Evolutionary conservation across 30 jellyfish, hydroid and myxozoan genomes (phyloP).

Genomic region (Clytia hemisphaerica): DNA sequence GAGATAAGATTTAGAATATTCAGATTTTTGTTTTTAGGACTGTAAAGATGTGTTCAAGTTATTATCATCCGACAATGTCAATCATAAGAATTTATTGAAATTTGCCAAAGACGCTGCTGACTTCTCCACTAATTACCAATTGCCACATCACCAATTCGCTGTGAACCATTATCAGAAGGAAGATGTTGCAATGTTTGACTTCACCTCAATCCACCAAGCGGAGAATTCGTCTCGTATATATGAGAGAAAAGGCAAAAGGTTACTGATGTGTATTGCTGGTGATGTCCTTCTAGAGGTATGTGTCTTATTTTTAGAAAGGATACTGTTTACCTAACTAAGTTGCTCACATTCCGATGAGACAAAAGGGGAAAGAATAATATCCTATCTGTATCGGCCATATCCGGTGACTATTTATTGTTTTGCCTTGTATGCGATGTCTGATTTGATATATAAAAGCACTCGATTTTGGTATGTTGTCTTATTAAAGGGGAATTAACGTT

Average conservation of each 20-base stretch:
- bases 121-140: slow-evolving; percentile 80
- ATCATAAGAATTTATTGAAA: slow-evolving; percentile 42
- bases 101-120: slow-evolving; percentile 91
- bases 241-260: slow-evolving; percentile 78
- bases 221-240: slow-evolving; percentile 77
- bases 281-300: slow-evolving; percentile 86
- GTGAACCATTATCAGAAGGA: slow-evolving; percentile 79
- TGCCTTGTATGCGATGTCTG: no score
- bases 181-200: slow-evolving; percentile 95
- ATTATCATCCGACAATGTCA: slow-evolving; percentile 59
- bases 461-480: no score
- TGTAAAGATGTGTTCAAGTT: slow-evolving; percentile 53
- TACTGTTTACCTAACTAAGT: background rate
- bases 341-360: no score
- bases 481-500: no score
- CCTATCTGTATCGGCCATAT: no score
- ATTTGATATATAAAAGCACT: no score
- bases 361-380: no score
- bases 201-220: slow-evolving; percentile 89
- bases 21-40: slow-evolving; percentile 32
- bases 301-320: background rate
- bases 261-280: slow-evolving; percentile 78
- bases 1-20: background rate
- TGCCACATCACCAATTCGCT: slow-evolving; percentile 95
- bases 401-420: no score